Evolutionary conservation across 2,888 invertebrate genomes (phyloP), one percentile per base, ranked within the genome.

Genomic region (Limenitis camilla): DNA sequence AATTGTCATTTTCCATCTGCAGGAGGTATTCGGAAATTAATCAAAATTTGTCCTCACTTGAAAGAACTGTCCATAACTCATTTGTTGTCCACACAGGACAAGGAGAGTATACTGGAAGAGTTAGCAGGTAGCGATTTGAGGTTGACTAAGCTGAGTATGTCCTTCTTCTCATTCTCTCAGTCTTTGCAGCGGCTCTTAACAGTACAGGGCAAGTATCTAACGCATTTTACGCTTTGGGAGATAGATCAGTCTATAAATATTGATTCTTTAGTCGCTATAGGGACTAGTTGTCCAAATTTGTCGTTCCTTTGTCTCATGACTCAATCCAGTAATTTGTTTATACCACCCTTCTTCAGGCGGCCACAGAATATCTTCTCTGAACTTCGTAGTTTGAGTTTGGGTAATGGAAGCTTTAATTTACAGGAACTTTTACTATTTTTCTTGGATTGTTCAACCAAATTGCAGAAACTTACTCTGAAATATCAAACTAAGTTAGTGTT

Each of bases 1-100:
- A 87, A 85, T 53, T 82, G 81, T 59, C 87, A 88, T 62, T 88
- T 83, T 61, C 82, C 81, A 32, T 83, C 87, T 31, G 81, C 80
- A 6, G 78, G 78, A 9, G 81, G 86, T 52, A 79, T 88, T 55
- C 75, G 67, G 41, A 84, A 82, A 45, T 69, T 88, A 47, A 71
- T 84, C 2, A 79, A 74, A 63, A 81, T 88, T 49, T 88, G 88
- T 62, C 88, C 88, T 0, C 70, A 69, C 51, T 64, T 88, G 30
- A 75, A 68, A 52, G 87, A 88, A 62, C 61, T 88, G 11, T 83
- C 82, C 2, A 74, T 88, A 5, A 88, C 87, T 30, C 85, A 87
- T 67, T 68, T 88, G 39, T 81, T 81, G 39, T 81, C 82, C 0
- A 78, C 79, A 35, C 76, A 79, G 49, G 80, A 84, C 56, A 86